phyloP scores from a whole-genome alignment of 1,140 invertebrate species.

The Pseudachorutes palmiensis region DNA sequence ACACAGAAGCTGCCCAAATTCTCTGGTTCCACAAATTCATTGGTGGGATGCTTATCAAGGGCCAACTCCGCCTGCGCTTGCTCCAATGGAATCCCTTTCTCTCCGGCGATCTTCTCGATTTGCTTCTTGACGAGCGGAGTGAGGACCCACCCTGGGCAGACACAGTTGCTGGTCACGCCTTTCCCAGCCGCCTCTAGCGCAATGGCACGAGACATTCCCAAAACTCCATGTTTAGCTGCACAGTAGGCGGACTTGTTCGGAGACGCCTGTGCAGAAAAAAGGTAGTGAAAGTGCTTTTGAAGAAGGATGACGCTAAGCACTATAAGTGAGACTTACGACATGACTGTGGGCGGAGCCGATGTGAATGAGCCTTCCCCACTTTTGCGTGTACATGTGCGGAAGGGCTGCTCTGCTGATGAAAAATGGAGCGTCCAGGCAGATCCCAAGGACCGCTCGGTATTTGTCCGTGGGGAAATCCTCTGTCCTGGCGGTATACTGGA shows the following conservation, averaged over 20 bases:
- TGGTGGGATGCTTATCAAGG: slow-evolving; percentile 22
- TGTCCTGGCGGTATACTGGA: slow-evolving; percentile 41
- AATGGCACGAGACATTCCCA: slow-evolving; percentile 42
- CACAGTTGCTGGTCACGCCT: slow-evolving; percentile 43
- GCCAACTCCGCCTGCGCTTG: slow-evolving; percentile 19
- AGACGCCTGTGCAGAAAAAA: slow-evolving; percentile 29
- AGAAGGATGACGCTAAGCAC: no score
- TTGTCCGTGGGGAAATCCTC: slow-evolving; percentile 42
- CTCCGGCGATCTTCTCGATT: slow-evolving; percentile 34
- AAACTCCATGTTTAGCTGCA: slow-evolving; percentile 42
- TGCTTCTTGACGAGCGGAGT: slow-evolving; percentile 40
- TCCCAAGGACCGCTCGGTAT: slow-evolving; percentile 40
- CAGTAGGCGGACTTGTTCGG: slow-evolving; percentile 42
- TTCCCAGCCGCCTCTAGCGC: slow-evolving; percentile 40
- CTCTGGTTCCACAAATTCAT: slow-evolving; percentile 25
- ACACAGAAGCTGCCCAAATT: slow-evolving; percentile 25
- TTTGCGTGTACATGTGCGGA: slow-evolving; percentile 41
- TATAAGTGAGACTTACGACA: slow-evolving; percentile 21
- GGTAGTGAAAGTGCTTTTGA: no score
- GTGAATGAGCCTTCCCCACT: slow-evolving; percentile 43
- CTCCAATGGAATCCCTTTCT: slow-evolving; percentile 15
- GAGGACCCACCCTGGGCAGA: slow-evolving; percentile 44
- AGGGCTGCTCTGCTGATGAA: slow-evolving; percentile 39
- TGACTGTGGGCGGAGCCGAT: slow-evolving; percentile 42
- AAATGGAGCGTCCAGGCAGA: slow-evolving; percentile 42